Percentiles rank a stretch among this genome's conserved stretches.
phyloP scores from a whole-genome alignment of 1,140 invertebrate species.

The Nephila pilipes region DNA sequence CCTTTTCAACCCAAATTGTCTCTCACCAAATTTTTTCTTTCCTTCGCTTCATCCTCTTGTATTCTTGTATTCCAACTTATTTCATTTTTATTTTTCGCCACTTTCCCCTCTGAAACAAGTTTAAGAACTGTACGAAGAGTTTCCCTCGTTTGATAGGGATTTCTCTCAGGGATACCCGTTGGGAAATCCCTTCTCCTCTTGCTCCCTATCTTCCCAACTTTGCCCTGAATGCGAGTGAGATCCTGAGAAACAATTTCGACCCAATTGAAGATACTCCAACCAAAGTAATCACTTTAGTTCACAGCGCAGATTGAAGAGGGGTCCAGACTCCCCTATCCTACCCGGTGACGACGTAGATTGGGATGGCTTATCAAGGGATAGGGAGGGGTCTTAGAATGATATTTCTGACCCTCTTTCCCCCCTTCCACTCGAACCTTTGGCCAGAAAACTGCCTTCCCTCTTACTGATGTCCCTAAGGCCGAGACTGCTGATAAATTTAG shows the following conservation, averaged over 20 bases:
- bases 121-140: slow-evolving; percentile 52
- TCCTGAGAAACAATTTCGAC: slow-evolving; percentile 70
- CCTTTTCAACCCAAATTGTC: slow-evolving; percentile 72
- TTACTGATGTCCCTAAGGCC: not conserved
- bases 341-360: slow-evolving; percentile 54
- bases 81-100: slow-evolving; percentile 61
- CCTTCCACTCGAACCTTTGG: not conserved
- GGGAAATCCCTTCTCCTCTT: slow-evolving; percentile 55
- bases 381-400: slow-evolving; percentile 35
- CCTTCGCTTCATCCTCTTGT: slow-evolving; percentile 24
- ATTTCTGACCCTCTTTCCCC: slow-evolving; percentile 14
- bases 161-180: slow-evolving; percentile 42
- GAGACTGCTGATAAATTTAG: slow-evolving; percentile 12
- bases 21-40: slow-evolving; percentile 52
- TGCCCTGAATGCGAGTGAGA: slow-evolving; percentile 23
- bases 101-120: slow-evolving; percentile 58
- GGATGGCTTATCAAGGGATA: slow-evolving; percentile 55
- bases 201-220: slow-evolving; percentile 39
- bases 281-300: slow-evolving; percentile 76
- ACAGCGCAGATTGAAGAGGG: slow-evolving; percentile 60
- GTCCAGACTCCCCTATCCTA: not conserved
- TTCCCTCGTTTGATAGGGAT: slow-evolving; percentile 50
- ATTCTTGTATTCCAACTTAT: slow-evolving; percentile 31
- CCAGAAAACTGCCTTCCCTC: not conserved
- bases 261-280: slow-evolving; percentile 72